Base-by-base conservation (phyloP, 2,113 vertebrate species). In the Psophia crepitans region DNA sequence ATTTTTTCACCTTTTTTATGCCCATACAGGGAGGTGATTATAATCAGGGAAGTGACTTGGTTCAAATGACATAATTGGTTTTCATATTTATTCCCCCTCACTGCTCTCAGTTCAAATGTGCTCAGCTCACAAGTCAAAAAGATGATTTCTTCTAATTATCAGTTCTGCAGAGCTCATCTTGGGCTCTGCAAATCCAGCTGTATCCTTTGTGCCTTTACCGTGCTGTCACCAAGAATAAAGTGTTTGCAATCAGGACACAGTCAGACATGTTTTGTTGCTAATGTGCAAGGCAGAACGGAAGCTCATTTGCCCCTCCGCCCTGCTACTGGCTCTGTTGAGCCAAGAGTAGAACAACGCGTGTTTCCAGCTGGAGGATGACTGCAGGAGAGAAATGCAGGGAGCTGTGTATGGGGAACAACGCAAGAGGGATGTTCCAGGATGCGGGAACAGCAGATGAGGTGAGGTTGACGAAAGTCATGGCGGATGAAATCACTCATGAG, bases 131-230 rank as follows among this genome's bases (percentile, higher is more conserved):
- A 93, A 96, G 91, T 91, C 93, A 95, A 83, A 96, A 96, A 93
- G 87, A 96, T 94, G 93, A 95, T 94, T 92, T 93, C 93, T 95
- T 96, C 93, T 97, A 96, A 97, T 97, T 97, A 95, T 88, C 70
- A 75, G 87, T 91, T 94, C 69, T 95, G 84, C 68, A 91, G 84
- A 95, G 90, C 90, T 95, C 87, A 65, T 94, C 83, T 87, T 35
- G 78, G 91, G 91, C 90, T 96, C 74, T 82, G 90, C 70, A 89
- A 90, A 96, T 89, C 94, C 96, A 97, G 94, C 97, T 97, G 95
- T 89, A 90, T 94, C 85, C 76, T 97, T 97, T 96, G 93, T 97
- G 95, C 87, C 85, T 89, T 54, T 57, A 60, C 89, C 77, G 80
- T 65, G 68, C 91, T 89, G 77, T 83, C 91, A 73, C 93, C 85